Evolutionary conservation across 92 coral and sea anemone species (phyloP), one percentile per base, ranked within the genome.

Genomic region (Zoanthus solanderi): DNA sequence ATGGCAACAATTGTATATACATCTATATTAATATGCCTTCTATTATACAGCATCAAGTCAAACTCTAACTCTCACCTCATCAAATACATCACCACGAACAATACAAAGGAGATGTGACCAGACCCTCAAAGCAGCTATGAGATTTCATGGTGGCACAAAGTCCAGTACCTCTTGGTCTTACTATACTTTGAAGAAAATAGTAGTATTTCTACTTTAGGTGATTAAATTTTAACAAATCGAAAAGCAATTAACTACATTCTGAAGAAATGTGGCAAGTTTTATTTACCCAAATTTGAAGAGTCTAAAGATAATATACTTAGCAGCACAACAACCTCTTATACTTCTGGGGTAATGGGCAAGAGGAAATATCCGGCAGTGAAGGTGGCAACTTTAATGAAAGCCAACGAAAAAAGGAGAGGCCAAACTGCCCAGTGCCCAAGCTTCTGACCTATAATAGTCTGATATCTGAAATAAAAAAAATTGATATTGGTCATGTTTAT

Each of bases 391-490:
- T 37, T 4, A 37, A 37, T 37, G 1, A 37, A 37, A 37, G 42
- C 42, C 42, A 37, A 4, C 42, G 3, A 4, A 4, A 37, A 37
- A 37, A 37, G 42, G 42, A 37, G 42, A 37, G 1, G 84, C 83
- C 85, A 60, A 86, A 77, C 28, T 88, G 90, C 78, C 78, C 88
- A 53, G 83, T 93, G 46, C 95, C 95, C 44, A 93, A 93, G 61
- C 88, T 90, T 5, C 85, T 88, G 0, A 88, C 92, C 7, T 88
- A 88, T 60, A 88, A 76, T 14, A 79, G 79, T 11, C 96, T 90
- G 13, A 46, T 88, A 6, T 44, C 54, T 37, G 83, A 88, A 46
- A 15, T 88, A 12, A 84, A 88, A 23, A 71, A 76, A 17, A 90
- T 93, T 88, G 95, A 88, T 63, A 74, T 91, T 53, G 87, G 91